Evolutionary conservation across 2,888 invertebrate species (phyloP).

Genomic region (Disparrhopalites patrizii): DNA sequence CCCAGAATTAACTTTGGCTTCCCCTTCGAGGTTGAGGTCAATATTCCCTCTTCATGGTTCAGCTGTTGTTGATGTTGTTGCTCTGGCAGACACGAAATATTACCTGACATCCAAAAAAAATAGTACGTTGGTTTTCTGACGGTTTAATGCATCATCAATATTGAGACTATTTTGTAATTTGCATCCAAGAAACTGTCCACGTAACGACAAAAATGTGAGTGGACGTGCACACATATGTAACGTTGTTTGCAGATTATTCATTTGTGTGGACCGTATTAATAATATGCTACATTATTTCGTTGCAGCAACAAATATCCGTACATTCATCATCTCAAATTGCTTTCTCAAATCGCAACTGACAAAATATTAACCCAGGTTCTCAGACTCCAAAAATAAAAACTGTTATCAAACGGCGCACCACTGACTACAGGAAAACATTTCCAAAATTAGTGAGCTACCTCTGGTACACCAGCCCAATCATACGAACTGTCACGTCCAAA

Average conservation of each 20-base stretch:
- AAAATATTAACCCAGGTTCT: background rate
- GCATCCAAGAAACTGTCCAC: background rate
- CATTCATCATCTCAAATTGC: background rate
- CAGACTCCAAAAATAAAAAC: background rate
- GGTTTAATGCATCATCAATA: too few species aligned
- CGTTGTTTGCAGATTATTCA: background rate
- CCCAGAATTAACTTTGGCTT: conserved; percentile 2
- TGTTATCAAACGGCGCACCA: too few species aligned
- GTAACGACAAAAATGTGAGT: too few species aligned
- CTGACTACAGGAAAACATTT: too few species aligned
- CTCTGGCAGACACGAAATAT: too few species aligned
- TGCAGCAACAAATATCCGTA: background rate
- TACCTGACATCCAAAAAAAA: conserved; percentile 1
- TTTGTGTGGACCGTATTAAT: background rate
- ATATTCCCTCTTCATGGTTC: background rate
- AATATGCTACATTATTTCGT: background rate
- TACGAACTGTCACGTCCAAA: too few species aligned
- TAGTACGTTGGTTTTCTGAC: too few species aligned
- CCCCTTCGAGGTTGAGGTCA: conserved; percentile 4
- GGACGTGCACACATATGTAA: too few species aligned
- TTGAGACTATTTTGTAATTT: too few species aligned
- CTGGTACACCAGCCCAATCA: too few species aligned
- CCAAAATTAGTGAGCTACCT: too few species aligned
- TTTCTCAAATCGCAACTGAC: background rate
- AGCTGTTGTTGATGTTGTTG: too few species aligned